Base-by-base conservation (phyloP, 2,888 invertebrate genomes). In the Catocala fraxini region DNA sequence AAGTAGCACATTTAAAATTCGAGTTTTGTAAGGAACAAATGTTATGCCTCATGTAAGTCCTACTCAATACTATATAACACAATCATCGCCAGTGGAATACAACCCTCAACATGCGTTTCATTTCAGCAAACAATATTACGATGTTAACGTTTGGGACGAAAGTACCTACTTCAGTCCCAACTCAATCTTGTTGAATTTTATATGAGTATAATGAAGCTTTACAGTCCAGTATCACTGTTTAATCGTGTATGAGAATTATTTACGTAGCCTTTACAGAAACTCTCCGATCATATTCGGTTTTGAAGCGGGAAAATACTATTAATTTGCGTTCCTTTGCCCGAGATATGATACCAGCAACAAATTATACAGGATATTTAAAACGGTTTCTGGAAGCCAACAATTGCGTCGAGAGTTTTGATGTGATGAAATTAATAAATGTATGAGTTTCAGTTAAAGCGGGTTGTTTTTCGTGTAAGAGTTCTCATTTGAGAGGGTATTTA, bases 221-320 rank as follows among this genome's bases (percentile, higher is more conserved):
- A 33, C 42, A 15, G 54, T 25, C 48, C 6, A 12, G 41, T 43
- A 53, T 42, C 43, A 15, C 4, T 46, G 9, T 58, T 49, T 56
- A 51, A 58, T 67, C 41, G 0, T 58, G 35, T 49, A 60, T 35
- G n/a, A 60, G 34, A 58, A 57, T 62, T 54, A 48, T 46, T 5
- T 54, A 57, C 15, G 4, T 35, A 48, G 52, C 51, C 35, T 39
- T 11, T 6, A 13, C 39, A 53, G 41, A 25, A 25, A 25, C 25
- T 25, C 25, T 25, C 25, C 2, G 0, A 15, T 55, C 12, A 60
- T 48, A 58, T 51, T 55, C 6, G 33, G 15, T 13, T 42, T n/a
- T 33, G 5, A 34, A 59, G 71, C 51, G 25, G 9, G 6, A 42
- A 47, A 64, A 61, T 64, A 61, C 25, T 73, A 73, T 61, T 52